Base-by-base conservation (phyloP, 2,888 invertebrate species). In the Hypercompe scribonia region DNA sequence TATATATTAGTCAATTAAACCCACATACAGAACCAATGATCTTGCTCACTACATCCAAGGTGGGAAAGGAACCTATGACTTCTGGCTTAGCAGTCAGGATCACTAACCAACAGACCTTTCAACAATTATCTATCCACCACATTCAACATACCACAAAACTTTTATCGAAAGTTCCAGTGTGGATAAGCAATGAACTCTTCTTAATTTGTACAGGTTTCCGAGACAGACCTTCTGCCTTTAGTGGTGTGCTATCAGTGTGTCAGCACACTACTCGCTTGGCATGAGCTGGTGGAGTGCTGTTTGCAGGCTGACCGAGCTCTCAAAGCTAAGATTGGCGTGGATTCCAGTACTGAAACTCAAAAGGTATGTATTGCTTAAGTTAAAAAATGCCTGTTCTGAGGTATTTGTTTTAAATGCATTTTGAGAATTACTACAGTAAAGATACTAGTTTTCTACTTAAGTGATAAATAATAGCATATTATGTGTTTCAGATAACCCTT, bases 161-260 rank as follows among this genome's bases (percentile, higher is more conserved):
- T 5, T 61, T 13, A 3, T 0, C 5, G 4, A 58, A 13, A 31
- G 58, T 31, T 61, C 28, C 13, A 31, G 28, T 28, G 3, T 61
- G 58, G n/a, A 24, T 54, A 50, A 33, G 34, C 15, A 5, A 28
- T 68, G 21, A 46, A 46, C 5, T 46, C 46, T 46, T 46, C 7
- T 46, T 1, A 31, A 11, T 33, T 28, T 65, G 13, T n/a, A n/a
- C 84, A 97, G 96, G 93, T 97, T n/a, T 84, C 90, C 0, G 86
- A 90, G 77, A 84, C 85, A 0, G 97, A 97, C 84, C 89, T 86
- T 21, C 90, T 97, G 75, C 97, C 97, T 0, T 88, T 94, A 66
- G 96, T 96, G 80, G 92, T 97, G 79, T 97, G 97, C 91, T 96
- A 96, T 88, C 96, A 96, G 78, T 97, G 97, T 87, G 96, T 96